These are phyloP conservation scores for Emberiza fucata DNA, from an alignment of 2,113 vertebrate genomes.

Conservation along the genomic window DNA sequence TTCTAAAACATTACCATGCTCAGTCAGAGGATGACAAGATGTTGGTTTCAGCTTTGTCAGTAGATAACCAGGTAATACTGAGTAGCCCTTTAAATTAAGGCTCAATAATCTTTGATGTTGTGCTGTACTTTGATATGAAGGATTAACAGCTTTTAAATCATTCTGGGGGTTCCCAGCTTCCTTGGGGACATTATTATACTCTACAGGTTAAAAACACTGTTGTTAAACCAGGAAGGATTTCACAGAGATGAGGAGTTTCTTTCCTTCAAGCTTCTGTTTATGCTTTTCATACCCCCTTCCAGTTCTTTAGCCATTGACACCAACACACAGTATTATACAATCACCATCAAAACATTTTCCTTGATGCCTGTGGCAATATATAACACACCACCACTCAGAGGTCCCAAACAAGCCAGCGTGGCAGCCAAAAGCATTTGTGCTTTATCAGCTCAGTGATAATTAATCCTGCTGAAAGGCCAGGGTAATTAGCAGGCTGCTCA, in stretches of 20 bases:
- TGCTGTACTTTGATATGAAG: neutral
- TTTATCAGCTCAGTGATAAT: neutral
- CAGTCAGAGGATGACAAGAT: neutral
- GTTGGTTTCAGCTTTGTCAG: constrained; percentile 16
- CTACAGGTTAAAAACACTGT: neutral
- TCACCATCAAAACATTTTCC: neutral
- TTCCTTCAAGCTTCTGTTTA: neutral
- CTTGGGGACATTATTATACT: constrained; percentile 7
- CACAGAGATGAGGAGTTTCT: neutral
- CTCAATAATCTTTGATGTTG: constrained; percentile 5
- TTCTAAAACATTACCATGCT: constrained; percentile 35
- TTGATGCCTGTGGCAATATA: neutral
- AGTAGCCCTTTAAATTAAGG: neutral
- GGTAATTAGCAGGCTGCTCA: neutral
- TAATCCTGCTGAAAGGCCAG: neutral
- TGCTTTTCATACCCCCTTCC: neutral
- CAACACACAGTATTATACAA: neutral
- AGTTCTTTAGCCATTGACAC: neutral
- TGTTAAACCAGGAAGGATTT: neutral
- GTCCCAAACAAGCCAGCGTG: neutral
- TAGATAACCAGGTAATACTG: neutral
- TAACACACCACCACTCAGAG: neutral
- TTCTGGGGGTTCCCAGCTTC: neutral
- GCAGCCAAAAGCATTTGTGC: neutral
- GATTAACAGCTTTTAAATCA: constrained; percentile 8